Evolutionary conservation across 2,797 vertebrate species (phyloP), one percentile per base, ranked within the genome.

Genomic region (Varecia variegata): DNA sequence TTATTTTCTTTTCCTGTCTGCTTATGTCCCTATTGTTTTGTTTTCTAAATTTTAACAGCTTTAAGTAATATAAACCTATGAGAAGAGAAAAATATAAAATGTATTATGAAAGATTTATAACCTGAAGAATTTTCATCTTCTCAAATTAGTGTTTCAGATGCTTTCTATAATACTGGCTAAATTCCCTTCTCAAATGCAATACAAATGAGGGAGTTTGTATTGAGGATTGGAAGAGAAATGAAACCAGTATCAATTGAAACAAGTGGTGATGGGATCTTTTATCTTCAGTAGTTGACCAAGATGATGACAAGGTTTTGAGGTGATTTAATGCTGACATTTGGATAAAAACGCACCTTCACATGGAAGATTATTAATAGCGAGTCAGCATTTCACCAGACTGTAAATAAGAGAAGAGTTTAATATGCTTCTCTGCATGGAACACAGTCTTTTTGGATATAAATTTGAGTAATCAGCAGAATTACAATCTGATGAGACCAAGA

Each of bases 321-420:
- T 73, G 86, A 95, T 94, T 91, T 94, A 92, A 92, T 91, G 60
- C 79, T 93, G 54, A 68, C 43, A 77, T 95, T 97, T 96, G 35
- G 84, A 82, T 95, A 74, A 95, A 94, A 74, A 94, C 30, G 47
- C 14, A 27, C 82, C 47, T 85, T 96, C n/a, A 73, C 21, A 40
- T 56, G 54, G 60, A 92, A 77, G 35, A 94, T 93, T 95, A 95
- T 94, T 96, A 95, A 82, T 71, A 96, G 45, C 21, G 21, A 74
- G 45, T 96, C 71, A 95, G 79, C n/a, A 85, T 70, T 93, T 92
- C 70, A 73, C 40, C 70, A 40, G 81, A 56, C 45, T 85, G 47
- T 94, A 88, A 94, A 93, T 88, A 93, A 95, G 92, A 60, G 88
- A 94, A 86, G 13, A 62, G 81, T 80, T 94, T 85, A 92, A n/a